Evolutionary conservation across 2,888 invertebrate genomes (phyloP), one percentile per base, ranked within the genome.

Genomic region (Andrena marginata): DNA sequence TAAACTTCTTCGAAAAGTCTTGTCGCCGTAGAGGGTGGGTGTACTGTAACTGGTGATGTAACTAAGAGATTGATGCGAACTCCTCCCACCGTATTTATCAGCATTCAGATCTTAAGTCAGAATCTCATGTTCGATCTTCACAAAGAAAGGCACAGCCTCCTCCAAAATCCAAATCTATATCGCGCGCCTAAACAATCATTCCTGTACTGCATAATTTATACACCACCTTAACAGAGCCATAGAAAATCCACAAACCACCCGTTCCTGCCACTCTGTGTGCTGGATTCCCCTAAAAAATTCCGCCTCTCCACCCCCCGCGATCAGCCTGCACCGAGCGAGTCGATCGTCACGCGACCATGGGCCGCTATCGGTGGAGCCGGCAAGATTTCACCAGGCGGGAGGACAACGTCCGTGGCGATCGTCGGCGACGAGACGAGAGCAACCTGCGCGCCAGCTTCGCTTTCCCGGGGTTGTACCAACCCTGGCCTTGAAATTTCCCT

Each of bases 401-500:
- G n/a, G 16, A 20, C 48, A 23, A 7, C n/a, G 29, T 56, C 31
- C 71, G 67, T 10, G 23, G 51, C 59, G 49, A 70, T 63, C 33
- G 48, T 59, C 42, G 59, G 29, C 54, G 80, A 56, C 68, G 67
- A 42, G 59, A 42, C 42, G 16, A n/a, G 26, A 77, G 59, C 62
- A 73, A 70, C 16, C 75, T 42, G 51, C 42, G 35, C 8, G 49
- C 29, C 63, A 64, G 64, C 67, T 65, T 80, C 69, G 84, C 56
- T 82, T 79, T 64, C 82, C 82, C 82, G 72, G 80, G 85, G 67
- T 80, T 67, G 75, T 80, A 69, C 77, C 26, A 23, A 62, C 48
- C 68, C 79, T 89, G 91, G 89, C 90, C 90, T 90, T 90, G 90
- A 90, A 90, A 90, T 87, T 90, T 89, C 85, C 75, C 89, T 89